Evolutionary conservation across 2,888 invertebrate species (phyloP).

Genomic region (Pegoplata infirma): DNA sequence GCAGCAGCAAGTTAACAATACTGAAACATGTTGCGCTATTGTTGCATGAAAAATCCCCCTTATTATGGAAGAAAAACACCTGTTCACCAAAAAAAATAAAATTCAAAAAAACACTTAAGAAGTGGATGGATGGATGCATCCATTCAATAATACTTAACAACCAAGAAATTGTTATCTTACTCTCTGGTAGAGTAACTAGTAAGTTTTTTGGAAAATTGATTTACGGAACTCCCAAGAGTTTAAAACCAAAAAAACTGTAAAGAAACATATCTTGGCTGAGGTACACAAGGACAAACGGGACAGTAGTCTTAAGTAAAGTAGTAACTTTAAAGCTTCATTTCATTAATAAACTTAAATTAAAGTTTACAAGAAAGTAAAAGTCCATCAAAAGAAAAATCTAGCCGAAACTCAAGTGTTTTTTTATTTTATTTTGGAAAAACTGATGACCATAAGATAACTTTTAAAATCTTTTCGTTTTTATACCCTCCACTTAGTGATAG

Average conservation of each 20-base stretch:
- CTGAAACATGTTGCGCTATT: too few species aligned
- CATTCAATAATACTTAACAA: constrained; percentile 9
- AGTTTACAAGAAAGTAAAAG: constrained; percentile 57
- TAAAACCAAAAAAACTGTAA: constrained; percentile 5
- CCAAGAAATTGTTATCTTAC: constrained; percentile 9
- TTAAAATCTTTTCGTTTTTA: constrained; percentile 35
- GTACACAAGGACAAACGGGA: constrained; percentile 45
- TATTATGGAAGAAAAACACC: constrained; percentile 43
- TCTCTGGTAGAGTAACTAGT: background rate
- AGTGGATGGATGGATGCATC: constrained; percentile 49
- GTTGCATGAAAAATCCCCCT: constrained; percentile 43
- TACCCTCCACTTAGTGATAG: too few species aligned
- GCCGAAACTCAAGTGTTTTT: background rate
- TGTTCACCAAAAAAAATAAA: constrained; percentile 23
- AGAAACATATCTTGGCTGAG: constrained; percentile 13
- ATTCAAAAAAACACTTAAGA: constrained; percentile 10
- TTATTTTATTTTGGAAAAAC: background rate
- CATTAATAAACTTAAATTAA: constrained; percentile 28
- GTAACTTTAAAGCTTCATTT: constrained; percentile 18
- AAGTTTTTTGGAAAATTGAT: constrained; percentile 48
- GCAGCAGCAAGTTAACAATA: background rate
- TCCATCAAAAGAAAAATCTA: constrained; percentile 37
- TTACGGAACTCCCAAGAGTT: constrained; percentile 57
- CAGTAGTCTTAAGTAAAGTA: background rate
- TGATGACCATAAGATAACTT: constrained; percentile 55